Percentiles rank a stretch among this genome's conserved stretches.
Evolutionary conservation across 30 jellyfish, hydroid and myxozoan species (phyloP).

Genomic region (Clytia hemisphaerica): DNA sequence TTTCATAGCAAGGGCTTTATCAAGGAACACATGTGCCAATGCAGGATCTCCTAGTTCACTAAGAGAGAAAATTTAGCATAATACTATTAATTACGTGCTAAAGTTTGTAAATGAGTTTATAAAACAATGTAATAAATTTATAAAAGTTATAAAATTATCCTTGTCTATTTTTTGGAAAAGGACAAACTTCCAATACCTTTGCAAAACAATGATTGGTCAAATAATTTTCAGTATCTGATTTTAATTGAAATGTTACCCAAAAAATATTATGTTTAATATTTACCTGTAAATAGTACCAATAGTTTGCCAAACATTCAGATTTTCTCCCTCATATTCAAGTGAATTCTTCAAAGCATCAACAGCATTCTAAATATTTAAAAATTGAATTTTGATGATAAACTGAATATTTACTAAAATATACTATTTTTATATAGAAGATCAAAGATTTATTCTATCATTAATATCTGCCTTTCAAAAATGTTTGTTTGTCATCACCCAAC

Average conservation of each 20-base stretch:
- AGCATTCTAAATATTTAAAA: conserved; percentile 44
- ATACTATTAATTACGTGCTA: too few relatives aligned
- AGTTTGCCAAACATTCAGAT: conserved; percentile 55
- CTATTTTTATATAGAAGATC: background rate
- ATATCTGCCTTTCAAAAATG: too few relatives aligned
- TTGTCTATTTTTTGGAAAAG: too few relatives aligned
- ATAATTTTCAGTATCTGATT: too few relatives aligned
- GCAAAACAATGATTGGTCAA: too few relatives aligned
- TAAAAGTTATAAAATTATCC: too few relatives aligned
- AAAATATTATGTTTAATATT: background rate
- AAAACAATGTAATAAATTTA: too few relatives aligned
- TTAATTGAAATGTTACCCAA: background rate
- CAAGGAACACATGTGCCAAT: conserved; percentile 51
- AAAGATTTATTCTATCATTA: background rate
- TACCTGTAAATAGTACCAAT: conserved; percentile 74
- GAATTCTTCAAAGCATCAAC: conserved; percentile 68
- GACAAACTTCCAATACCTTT: too few relatives aligned
- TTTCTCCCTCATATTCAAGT: conserved; percentile 82
- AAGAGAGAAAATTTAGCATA: too few relatives aligned
- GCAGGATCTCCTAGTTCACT: conserved; percentile 84
- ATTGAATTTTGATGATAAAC: background rate
- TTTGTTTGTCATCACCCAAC: too few relatives aligned
- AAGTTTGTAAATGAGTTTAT: too few relatives aligned
- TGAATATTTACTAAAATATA: background rate
- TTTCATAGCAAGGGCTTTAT: conserved; percentile 53